Evolutionary conservation across 2,797 vertebrate genomes (phyloP).

Genomic region (Micrastur ruficollis): DNA sequence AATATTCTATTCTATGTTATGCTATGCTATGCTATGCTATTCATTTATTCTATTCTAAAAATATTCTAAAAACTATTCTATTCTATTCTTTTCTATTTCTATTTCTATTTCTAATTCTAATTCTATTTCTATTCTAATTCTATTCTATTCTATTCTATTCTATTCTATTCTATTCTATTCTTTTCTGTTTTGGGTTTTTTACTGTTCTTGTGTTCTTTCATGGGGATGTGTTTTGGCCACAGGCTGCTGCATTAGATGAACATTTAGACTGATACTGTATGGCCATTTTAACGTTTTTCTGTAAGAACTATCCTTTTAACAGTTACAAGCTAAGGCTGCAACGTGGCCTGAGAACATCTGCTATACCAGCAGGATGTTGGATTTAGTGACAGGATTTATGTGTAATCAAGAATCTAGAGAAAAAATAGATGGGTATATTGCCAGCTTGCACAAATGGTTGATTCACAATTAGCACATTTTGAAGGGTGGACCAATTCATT

Average conservation of each 20-base stretch:
- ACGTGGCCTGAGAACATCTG: background rate
- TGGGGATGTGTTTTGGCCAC: background rate
- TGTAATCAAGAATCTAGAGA: background rate
- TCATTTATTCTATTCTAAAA: too few species aligned
- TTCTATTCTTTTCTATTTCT: background rate
- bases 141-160: background rate
- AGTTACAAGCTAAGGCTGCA: background rate
- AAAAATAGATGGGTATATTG: background rate
- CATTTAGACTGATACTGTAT: background rate
- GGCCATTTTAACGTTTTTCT: background rate
- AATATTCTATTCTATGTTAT: background rate
- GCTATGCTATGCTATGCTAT: too few species aligned
- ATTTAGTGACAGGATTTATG: background rate
- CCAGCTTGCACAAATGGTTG: background rate
- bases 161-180: background rate
- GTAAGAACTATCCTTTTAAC: background rate
- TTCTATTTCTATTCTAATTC: background rate
- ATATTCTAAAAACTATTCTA: background rate
- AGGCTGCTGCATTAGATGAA: background rate
- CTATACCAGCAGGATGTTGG: background rate
- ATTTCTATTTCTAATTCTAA: background rate
- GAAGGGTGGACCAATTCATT: background rate
- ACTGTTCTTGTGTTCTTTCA: background rate
- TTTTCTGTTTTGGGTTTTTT: background rate
- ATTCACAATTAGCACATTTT: background rate